Evolutionary conservation across 2,113 vertebrate species (phyloP), one percentile per base, ranked within the genome.

Genomic region (Prochilodus magdalenae): DNA sequence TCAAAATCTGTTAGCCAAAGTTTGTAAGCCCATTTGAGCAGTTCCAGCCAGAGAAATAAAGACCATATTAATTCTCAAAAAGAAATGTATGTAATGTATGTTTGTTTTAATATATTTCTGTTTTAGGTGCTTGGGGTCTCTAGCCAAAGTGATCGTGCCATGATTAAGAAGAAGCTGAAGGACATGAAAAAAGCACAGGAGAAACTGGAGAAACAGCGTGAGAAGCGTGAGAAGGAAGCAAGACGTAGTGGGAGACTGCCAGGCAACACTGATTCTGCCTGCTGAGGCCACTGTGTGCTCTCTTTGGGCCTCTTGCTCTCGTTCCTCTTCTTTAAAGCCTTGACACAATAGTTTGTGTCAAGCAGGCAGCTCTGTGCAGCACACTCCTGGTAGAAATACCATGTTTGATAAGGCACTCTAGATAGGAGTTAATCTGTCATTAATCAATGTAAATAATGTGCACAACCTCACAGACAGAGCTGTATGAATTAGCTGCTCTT

Each of bases 121-220:
- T 11, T 79, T 57, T 85, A 96, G 96, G 93, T 90, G 5, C 92
- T 97, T 6, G 95, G 95, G 51, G 95, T 96, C 85, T 93, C 90
- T 30, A 95, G 95, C 91, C 96, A 96, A 90, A 96, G 91, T 51
- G 95, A 98, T 76, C 93, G 96, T 60, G 94, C 94, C 71, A 94
- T 89, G 20, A 96, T 97, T 90, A 96, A 96, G 92, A 97, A 96
- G 77, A 97, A 96, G 89, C 94, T 97, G 74, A 97, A 96, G 89
- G 96, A 97, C 85, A 95, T 97, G 91, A 94, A 92, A 77, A 97
- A 96, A 90, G 89, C 94, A 57, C 95, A 97, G 91, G 96, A 97
- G 89, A 98, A 98, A 93, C 79, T 95, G 91, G 96, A 96, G 89
- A 97, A 96, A 73, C 95, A 95, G 90, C 92, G 91, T 73, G 96